A percentile compares a stretch with the other conserved stretches of the same genome.
phyloP scores from a whole-genome alignment of 1,140 invertebrate genomes.

The Spodoptera frugiperda region DNA sequence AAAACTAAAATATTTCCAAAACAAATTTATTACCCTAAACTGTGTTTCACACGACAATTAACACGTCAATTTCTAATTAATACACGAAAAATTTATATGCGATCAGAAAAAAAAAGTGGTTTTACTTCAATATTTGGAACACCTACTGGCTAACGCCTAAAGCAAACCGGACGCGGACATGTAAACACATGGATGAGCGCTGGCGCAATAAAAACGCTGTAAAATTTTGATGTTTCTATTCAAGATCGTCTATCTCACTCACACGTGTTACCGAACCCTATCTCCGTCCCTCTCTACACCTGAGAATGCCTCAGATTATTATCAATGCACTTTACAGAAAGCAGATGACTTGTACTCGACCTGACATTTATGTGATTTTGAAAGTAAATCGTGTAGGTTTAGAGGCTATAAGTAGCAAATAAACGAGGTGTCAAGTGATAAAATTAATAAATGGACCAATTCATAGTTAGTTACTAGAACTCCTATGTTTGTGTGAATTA shows the following conservation, averaged over 20 bases:
- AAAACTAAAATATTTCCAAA: no score
- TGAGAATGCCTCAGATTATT: slow-evolving; percentile 82
- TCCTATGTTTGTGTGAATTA: slow-evolving; percentile 41
- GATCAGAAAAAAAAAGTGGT: slow-evolving; percentile 39
- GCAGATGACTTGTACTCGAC: slow-evolving; percentile 78
- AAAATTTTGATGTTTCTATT: slow-evolving; percentile 86
- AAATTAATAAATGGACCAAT: slow-evolving; percentile 80
- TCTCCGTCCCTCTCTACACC: slow-evolving; percentile 59
- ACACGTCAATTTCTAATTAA: slow-evolving; percentile 40
- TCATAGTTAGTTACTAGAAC: slow-evolving; percentile 58
- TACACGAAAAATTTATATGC: slow-evolving; percentile 31
- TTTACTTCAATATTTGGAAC: slow-evolving; percentile 56
- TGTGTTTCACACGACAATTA: slow-evolving; percentile 47
- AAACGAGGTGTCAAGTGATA: slow-evolving; percentile 82
- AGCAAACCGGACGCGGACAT: slow-evolving; percentile 73
- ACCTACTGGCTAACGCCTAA: slow-evolving; percentile 59
- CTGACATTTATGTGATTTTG: slow-evolving; percentile 85
- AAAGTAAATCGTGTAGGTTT: slow-evolving; percentile 84
- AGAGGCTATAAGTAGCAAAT: slow-evolving; percentile 75
- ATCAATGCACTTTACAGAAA: slow-evolving; percentile 86
- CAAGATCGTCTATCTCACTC: slow-evolving; percentile 62
- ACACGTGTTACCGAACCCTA: slow-evolving; percentile 45
- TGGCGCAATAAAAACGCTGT: slow-evolving; percentile 83
- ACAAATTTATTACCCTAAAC: not conserved
- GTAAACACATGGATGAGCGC: slow-evolving; percentile 76